These are phyloP conservation scores for Himalopsyche phryganea DNA, from an alignment of 1,140 invertebrate genomes.

Conservation along the genomic window DNA sequence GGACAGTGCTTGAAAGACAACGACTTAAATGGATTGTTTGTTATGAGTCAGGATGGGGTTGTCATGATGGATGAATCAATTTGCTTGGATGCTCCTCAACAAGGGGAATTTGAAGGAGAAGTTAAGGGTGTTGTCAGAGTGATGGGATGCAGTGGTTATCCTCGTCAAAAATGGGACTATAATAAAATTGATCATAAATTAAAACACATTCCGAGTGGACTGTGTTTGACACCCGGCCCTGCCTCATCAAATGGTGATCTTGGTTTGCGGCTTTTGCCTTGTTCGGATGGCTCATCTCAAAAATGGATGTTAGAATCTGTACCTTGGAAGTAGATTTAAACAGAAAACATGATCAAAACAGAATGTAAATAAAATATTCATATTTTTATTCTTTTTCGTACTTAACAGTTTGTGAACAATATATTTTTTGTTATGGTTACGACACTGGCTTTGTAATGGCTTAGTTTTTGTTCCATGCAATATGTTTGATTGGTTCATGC, in stretches of 20 bases:
- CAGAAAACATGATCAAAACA: no score
- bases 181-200: slow-evolving; percentile 17
- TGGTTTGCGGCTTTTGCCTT: slow-evolving; percentile 8
- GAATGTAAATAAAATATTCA: no score
- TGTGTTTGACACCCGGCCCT: slow-evolving; percentile 11
- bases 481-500: no score
- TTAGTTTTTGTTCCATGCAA: no score
- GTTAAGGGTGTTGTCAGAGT: slow-evolving; percentile 22
- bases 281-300: slow-evolving; percentile 13
- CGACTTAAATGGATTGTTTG: slow-evolving; percentile 68
- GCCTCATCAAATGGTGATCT: neutral
- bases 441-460: no score
- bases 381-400: no score
- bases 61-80: slow-evolving; percentile 33
- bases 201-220: slow-evolving; percentile 22
- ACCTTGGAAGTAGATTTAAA: slow-evolving; percentile 26
- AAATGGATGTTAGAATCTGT: slow-evolving; percentile 27
- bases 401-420: no score
- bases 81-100: slow-evolving; percentile 29
- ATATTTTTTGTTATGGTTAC: no score
- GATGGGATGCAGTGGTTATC: slow-evolving; percentile 31
- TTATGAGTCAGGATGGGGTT: slow-evolving; percentile 62
- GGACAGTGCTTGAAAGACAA: slow-evolving; percentile 51
- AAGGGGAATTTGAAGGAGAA: slow-evolving; percentile 26
- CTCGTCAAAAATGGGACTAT: slow-evolving; percentile 27